Percentiles rank a stretch among this genome's conserved stretches.
These are phyloP conservation scores for Biston stratarius DNA, from an alignment of 2,888 invertebrate genomes.

Conservation along the genomic window DNA sequence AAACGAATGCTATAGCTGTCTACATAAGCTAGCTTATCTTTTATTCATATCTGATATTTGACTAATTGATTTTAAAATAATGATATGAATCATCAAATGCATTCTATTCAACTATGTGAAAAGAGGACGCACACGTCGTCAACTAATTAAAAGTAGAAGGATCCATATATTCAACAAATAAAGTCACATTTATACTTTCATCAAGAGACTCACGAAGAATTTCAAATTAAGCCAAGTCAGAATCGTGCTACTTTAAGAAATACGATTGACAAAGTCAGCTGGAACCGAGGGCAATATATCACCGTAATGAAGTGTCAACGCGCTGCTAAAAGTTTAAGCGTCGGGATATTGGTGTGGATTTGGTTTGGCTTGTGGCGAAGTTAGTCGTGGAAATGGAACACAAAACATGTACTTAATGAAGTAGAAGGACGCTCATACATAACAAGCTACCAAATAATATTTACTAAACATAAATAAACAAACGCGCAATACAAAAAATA, in stretches of 20 bases:
- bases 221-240: constrained; percentile 23
- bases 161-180: no score
- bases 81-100: no score
- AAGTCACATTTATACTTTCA: neutral
- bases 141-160: no score
- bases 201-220: constrained; percentile 23
- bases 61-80: no score
- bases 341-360: constrained; percentile 10
- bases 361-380: neutral
- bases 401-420: no score
- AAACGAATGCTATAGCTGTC: no score
- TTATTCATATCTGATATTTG: no score
- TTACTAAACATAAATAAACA: no score
- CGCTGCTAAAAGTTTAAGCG: constrained; percentile 17
- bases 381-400: neutral
- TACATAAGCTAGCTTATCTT: no score
- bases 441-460: neutral
- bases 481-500: no score
- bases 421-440: neutral
- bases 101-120: no score
- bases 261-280: constrained; percentile 30
- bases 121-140: no score
- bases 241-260: constrained; percentile 14
- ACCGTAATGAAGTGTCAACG: constrained; percentile 17
- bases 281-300: constrained; percentile 26